Conservation (phyloP, 2,888 invertebrate species). For the Himalopsyche tibetana region DNA sequence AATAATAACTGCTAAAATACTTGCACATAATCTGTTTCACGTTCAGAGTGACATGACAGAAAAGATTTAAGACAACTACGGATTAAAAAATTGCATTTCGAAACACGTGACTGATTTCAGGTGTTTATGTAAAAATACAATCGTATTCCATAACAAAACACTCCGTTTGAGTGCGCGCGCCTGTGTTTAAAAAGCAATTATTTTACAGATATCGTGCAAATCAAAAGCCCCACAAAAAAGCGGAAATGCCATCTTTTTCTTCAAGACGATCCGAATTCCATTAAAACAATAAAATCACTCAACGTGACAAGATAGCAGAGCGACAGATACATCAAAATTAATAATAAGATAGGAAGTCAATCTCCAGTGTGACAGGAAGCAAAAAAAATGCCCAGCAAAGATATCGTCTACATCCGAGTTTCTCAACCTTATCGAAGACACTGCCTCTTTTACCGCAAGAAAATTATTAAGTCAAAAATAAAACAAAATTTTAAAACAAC, state of each 20-base stretch:
- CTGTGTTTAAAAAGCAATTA: constrained; percentile 4
- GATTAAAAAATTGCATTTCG: not conserved
- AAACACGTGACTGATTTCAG: constrained; percentile 13
- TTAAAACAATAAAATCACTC: constrained; percentile 19
- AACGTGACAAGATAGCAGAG: constrained; percentile 27
- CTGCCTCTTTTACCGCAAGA: too few relatives aligned
- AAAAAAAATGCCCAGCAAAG: not conserved
- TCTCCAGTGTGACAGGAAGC: not conserved
- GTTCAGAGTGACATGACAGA: too few relatives aligned
- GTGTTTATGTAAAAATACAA: not conserved
- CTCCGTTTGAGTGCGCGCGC: not conserved
- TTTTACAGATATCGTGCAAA: constrained; percentile 6
- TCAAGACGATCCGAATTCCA: not conserved
- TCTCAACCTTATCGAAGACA: too few relatives aligned
- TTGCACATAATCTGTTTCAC: too few relatives aligned
- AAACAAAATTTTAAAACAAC: too few relatives aligned
- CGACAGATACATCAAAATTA: constrained; percentile 8
- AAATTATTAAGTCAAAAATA: too few relatives aligned
- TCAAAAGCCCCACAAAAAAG: constrained; percentile 3
- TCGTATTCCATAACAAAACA: constrained; percentile 5
- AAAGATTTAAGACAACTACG: too few relatives aligned
- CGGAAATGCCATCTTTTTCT: constrained; percentile 10
- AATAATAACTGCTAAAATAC: too few relatives aligned
- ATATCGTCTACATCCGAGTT: too few relatives aligned
- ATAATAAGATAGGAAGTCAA: constrained; percentile 7